Conservation (phyloP, 2,888 invertebrate genomes). For the Apoda limacodes region DNA sequence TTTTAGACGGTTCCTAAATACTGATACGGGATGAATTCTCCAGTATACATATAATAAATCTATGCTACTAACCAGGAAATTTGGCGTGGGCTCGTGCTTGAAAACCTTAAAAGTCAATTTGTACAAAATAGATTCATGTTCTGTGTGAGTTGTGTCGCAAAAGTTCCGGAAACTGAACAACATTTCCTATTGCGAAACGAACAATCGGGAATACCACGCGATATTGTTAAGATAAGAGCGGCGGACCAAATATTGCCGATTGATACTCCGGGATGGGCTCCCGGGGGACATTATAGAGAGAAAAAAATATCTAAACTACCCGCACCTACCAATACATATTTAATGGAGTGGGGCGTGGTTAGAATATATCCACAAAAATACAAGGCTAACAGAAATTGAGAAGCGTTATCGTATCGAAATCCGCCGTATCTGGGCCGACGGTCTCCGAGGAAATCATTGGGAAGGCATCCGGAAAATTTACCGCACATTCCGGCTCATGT, state of each 20-base stretch:
- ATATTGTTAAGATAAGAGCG: conserved; percentile 45
- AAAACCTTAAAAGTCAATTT: too few relatives aligned
- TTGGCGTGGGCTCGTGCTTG: too few relatives aligned
- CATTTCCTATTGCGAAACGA: conserved; percentile 10
- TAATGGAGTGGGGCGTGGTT: conserved; percentile 51
- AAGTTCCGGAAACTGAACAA: too few relatives aligned
- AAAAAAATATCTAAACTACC: conserved; percentile 38
- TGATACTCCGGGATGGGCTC: conserved; percentile 49
- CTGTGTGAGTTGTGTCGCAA: too few relatives aligned
- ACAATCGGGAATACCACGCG: conserved; percentile 30
- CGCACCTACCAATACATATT: conserved; percentile 44
- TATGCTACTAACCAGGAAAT: too few relatives aligned
- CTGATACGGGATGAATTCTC: too few relatives aligned
- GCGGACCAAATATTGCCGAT: conserved; percentile 44
- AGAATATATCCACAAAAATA: conserved; percentile 41
- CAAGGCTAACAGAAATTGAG: conserved; percentile 57
- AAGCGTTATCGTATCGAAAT: conserved; percentile 68
- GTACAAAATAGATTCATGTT: too few relatives aligned
- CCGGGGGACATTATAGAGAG: conserved; percentile 32
- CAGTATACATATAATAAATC: too few relatives aligned
- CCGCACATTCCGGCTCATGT: conserved; percentile 64
- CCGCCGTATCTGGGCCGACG: conserved; percentile 65
- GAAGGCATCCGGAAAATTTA: conserved; percentile 79
- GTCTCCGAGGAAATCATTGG: conserved; percentile 84
- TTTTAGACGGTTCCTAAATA: too few relatives aligned